Percentiles rank a stretch among this genome's conserved stretches.
Evolutionary conservation across 2,888 invertebrate species (phyloP).

Genomic region (Stomorhina lunata): DNA sequence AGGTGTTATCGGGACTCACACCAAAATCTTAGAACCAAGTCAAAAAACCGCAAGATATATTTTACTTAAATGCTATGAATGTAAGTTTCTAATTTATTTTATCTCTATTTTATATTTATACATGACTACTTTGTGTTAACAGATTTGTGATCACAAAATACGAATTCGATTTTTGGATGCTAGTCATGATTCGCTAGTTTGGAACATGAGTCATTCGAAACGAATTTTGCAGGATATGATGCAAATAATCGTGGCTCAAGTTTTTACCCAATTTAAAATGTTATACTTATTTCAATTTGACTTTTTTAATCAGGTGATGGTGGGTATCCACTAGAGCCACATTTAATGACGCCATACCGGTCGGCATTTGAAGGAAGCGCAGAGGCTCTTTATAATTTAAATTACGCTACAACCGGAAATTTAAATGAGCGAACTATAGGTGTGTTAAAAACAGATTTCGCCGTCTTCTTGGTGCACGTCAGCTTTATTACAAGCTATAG

Average conservation of each 20-base stretch:
- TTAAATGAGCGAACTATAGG: background rate
- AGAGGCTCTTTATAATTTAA: slow-evolving; percentile 7
- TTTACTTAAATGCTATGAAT: slow-evolving; percentile 26
- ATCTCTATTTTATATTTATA: background rate
- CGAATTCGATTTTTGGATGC: slow-evolving; percentile 8
- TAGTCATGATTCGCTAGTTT: background rate
- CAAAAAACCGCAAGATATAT: slow-evolving; percentile 16
- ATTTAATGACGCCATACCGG: slow-evolving; percentile 22
- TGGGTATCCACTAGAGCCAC: slow-evolving; percentile 2
- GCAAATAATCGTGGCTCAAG: background rate
- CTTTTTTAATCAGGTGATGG: slow-evolving; percentile 6
- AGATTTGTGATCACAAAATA: slow-evolving; percentile 1
- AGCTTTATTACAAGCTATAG: no score
- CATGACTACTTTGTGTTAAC: background rate
- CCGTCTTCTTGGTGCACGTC: background rate
- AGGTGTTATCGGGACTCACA: slow-evolving; percentile 8
- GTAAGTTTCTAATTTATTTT: slow-evolving; percentile 19
- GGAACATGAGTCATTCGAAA: background rate
- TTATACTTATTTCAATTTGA: background rate
- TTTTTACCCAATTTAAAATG: background rate
- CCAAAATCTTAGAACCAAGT: slow-evolving; percentile 9
- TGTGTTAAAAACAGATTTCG: background rate
- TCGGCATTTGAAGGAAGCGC: background rate
- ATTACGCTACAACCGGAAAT: background rate
- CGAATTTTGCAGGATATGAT: background rate